Evolutionary conservation across 2,797 vertebrate genomes (phyloP).

Genomic region (Holocentrus rufus): DNA sequence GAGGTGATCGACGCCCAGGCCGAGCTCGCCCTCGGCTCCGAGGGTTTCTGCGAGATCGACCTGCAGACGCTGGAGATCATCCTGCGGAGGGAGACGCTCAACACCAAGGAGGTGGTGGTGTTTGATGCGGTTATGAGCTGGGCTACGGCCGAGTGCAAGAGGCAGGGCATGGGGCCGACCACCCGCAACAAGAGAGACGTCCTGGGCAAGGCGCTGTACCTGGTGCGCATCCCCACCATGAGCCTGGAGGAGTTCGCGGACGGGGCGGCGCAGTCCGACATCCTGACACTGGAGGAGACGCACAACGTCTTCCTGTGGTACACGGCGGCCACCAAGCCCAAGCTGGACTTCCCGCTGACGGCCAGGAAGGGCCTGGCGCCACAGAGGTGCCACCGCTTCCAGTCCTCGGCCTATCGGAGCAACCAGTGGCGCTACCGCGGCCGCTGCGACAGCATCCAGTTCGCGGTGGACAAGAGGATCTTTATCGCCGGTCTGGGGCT

Average conservation of each 20-base stretch:
- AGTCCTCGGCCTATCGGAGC: constrained; percentile 94
- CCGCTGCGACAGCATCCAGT: constrained; percentile 98
- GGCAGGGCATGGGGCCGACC: constrained; percentile 84
- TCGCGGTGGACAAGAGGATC: constrained; percentile 93
- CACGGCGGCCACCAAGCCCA: constrained; percentile 93
- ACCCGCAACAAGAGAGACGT: constrained; percentile 87
- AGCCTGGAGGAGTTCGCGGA: constrained; percentile 96
- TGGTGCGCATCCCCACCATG: constrained; percentile 94
- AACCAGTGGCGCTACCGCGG: constrained; percentile 98
- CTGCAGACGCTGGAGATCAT: constrained; percentile 92
- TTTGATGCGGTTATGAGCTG: constrained; percentile 92
- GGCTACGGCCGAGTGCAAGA: constrained; percentile 92
- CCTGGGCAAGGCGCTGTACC: constrained; percentile 89
- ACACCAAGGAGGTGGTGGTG: constrained; percentile 92
- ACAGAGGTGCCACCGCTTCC: constrained; percentile 93
- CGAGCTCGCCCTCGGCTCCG: constrained; percentile 91
- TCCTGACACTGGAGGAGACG: constrained; percentile 96
- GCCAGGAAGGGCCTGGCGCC: constrained; percentile 87
- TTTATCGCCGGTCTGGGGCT: constrained; percentile 94
- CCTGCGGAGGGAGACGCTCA: constrained; percentile 91
- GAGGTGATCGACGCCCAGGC: constrained; percentile 99
- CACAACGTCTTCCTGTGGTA: constrained; percentile 97
- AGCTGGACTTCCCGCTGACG: constrained; percentile 87
- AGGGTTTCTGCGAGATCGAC: constrained; percentile 96
- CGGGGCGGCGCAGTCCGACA: constrained; percentile 91